These are phyloP conservation scores for Xanthorhoe designata DNA, from an alignment of 2,888 invertebrate genomes.

Conservation along the genomic window DNA sequence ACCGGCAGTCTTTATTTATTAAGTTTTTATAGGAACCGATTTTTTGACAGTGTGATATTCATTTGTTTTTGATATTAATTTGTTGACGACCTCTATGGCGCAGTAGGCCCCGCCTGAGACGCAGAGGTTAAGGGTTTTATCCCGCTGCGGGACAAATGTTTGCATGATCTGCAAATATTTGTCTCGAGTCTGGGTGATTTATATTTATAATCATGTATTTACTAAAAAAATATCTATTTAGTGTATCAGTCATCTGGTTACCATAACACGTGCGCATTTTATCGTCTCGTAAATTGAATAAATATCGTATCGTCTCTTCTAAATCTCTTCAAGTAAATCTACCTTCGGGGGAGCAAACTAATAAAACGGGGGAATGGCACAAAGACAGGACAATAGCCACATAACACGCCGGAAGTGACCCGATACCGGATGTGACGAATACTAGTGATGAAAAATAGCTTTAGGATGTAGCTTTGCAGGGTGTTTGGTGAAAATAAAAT, in stretches of 20 bases:
- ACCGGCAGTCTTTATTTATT: slow-evolving; percentile 23
- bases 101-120: too few relatives aligned
- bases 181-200: too few relatives aligned
- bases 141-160: too few relatives aligned
- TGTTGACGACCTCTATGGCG: too few relatives aligned
- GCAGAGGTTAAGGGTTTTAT: too few relatives aligned
- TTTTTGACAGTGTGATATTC: background rate
- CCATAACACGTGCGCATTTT: background rate
- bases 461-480: slow-evolving; percentile 5
- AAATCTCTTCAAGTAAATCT: slow-evolving; percentile 31
- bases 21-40: slow-evolving; percentile 23
- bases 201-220: too few relatives aligned
- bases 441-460: slow-evolving; percentile 26
- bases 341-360: slow-evolving; percentile 59
- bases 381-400: slow-evolving; percentile 63
- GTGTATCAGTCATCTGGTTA: too few relatives aligned
- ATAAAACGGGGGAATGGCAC: slow-evolving; percentile 62
- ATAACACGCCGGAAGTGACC: slow-evolving; percentile 59
- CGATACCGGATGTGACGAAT: slow-evolving; percentile 57
- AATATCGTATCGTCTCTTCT: slow-evolving; percentile 16
- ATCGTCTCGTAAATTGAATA: background rate
- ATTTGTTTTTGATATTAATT: too few relatives aligned
- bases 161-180: too few relatives aligned
- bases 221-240: too few relatives aligned
- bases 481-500: background rate